Conservation (phyloP, 2,888 invertebrate genomes). For the Willowsia nigromaculata region DNA sequence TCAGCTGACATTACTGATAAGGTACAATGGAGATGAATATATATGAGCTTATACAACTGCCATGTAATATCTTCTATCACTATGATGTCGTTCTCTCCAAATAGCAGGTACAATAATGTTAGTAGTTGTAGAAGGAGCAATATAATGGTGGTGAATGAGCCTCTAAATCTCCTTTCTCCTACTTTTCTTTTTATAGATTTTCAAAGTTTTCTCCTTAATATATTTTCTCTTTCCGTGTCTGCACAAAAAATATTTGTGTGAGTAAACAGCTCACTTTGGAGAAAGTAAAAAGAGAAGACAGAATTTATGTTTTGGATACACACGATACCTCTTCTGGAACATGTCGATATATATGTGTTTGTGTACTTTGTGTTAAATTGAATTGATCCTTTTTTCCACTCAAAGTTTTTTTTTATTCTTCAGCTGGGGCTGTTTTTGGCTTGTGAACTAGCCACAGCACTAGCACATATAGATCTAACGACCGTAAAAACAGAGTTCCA, state of each 20-base stretch:
- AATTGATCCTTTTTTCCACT: slow-evolving; percentile 63
- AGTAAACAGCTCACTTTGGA: slow-evolving; percentile 67
- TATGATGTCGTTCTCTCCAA: not conserved
- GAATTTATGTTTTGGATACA: slow-evolving; percentile 62
- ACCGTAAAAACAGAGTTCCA: not conserved
- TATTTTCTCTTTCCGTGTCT: slow-evolving; percentile 4
- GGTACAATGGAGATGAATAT: slow-evolving; percentile 50
- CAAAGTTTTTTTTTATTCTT: slow-evolving; percentile 10
- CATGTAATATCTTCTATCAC: not conserved
- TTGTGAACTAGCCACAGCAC: slow-evolving; percentile 5
- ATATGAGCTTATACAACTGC: slow-evolving; percentile 51
- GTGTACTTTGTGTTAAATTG: slow-evolving; percentile 49
- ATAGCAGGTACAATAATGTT: slow-evolving; percentile 41
- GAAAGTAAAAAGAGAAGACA: slow-evolving; percentile 18
- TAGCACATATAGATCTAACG: not conserved
- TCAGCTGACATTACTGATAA: slow-evolving; percentile 41
- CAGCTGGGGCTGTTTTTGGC: slow-evolving; percentile 17
- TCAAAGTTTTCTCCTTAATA: not conserved
- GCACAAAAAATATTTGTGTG: slow-evolving; percentile 41
- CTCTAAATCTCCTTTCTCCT: slow-evolving; percentile 58
- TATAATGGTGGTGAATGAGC: slow-evolving; percentile 41
- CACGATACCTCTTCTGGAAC: slow-evolving; percentile 41
- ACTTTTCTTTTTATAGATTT: not conserved
- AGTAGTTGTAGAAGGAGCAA: not conserved
- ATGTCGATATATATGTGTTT: slow-evolving; percentile 53